Percentiles rank a stretch among this genome's conserved stretches.
phyloP scores from a whole-genome alignment of 2,888 invertebrate species.

The Brachyptera putata region DNA sequence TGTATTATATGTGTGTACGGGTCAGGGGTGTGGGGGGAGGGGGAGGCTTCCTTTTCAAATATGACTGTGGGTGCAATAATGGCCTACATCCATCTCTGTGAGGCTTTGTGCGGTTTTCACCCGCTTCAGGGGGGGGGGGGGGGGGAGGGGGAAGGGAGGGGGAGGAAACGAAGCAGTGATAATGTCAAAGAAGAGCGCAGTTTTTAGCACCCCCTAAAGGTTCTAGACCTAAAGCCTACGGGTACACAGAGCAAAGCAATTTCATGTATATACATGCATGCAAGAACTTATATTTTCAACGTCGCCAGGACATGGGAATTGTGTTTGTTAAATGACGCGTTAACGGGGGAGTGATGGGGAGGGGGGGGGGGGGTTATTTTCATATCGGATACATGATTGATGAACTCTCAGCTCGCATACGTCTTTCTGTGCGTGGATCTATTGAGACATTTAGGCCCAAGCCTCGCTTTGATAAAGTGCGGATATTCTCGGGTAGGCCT shows the following conservation, averaged over 20 bases:
- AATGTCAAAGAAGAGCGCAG: slow-evolving; percentile 9
- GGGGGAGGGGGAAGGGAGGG: not conserved
- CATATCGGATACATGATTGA: too few relatives aligned
- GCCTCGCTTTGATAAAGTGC: too few relatives aligned
- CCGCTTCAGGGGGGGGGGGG: not conserved
- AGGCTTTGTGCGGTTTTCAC: not conserved
- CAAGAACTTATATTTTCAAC: not conserved
- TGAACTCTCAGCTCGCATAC: too few relatives aligned
- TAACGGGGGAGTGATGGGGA: not conserved
- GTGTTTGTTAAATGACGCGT: slow-evolving; percentile 3
- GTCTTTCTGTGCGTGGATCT: too few relatives aligned
- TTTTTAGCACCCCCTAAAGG: not conserved
- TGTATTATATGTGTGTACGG: too few relatives aligned
- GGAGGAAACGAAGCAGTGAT: not conserved
- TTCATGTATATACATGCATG: not conserved
- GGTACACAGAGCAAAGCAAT: not conserved
- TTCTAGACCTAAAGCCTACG: not conserved
- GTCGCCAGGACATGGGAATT: not conserved
- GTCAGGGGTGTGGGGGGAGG: too few relatives aligned
- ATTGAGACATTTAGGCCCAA: too few relatives aligned
- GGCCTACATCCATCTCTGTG: not conserved
- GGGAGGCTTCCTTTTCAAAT: slow-evolving; percentile 11
- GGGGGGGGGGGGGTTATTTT: too few relatives aligned
- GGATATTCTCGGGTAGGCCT: too few relatives aligned
- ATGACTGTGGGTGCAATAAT: not conserved